Conservation (phyloP, 2,888 invertebrate species). For the Quadroppia sp. region DNA sequence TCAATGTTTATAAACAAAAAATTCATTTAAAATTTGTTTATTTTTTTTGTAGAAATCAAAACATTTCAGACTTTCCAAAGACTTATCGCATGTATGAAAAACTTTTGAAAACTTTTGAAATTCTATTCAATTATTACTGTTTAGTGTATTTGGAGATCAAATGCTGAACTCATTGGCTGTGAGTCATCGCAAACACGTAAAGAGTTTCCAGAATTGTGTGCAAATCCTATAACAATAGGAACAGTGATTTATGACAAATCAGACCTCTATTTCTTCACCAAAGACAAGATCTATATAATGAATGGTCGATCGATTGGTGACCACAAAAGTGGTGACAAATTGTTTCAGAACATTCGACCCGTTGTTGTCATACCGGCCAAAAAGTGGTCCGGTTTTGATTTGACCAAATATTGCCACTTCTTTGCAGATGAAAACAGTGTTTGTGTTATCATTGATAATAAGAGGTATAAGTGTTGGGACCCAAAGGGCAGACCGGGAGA, state of each 20-base stretch:
- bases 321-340: background rate
- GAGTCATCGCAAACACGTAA: background rate
- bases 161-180: background rate
- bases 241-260: slow-evolving; percentile 5
- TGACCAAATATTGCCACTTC: background rate
- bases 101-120: background rate
- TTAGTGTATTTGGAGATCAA: slow-evolving; percentile 25
- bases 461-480: slow-evolving; percentile 11
- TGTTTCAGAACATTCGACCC: background rate
- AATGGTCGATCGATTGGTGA: background rate
- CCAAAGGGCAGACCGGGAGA: background rate
- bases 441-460: background rate
- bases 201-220: slow-evolving; percentile 7
- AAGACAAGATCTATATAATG: background rate
- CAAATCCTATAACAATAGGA: slow-evolving; percentile 3
- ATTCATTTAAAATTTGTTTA: background rate
- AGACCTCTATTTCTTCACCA: slow-evolving; percentile 18
- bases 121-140: background rate
- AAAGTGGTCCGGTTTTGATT: slow-evolving; percentile 10
- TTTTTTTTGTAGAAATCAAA: background rate
- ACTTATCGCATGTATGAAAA: background rate
- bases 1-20: too few relatives aligned
- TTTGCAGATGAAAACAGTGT: background rate
- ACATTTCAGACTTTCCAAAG: background rate
- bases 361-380: background rate